A percentile compares a stretch with the other conserved stretches of the same genome.
Conservation (phyloP, 2,888 invertebrate species). For the Cryptus viduatorius region DNA sequence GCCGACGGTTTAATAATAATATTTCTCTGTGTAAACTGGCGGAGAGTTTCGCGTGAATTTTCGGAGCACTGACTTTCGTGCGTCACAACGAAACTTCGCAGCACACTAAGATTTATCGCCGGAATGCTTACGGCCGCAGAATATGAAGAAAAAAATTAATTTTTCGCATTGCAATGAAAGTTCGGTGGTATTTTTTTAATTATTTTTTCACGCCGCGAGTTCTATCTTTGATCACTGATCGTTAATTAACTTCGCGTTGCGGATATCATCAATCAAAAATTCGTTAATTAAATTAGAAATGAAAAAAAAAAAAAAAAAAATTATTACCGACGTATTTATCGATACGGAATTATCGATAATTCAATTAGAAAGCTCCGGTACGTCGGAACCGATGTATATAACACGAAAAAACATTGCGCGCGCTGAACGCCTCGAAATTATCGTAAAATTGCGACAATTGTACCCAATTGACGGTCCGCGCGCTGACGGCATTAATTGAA, state of each 20-base stretch:
- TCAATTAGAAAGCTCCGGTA: not conserved
- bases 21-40: not conserved
- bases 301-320: no score
- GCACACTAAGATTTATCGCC: not conserved
- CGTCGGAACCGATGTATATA: not conserved
- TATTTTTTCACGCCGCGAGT: no score
- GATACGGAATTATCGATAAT: not conserved
- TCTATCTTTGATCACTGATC: no score
- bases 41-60: not conserved
- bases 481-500: constrained; percentile 52
- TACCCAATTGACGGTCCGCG: constrained; percentile 43
- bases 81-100: constrained; percentile 2
- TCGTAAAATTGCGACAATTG: constrained; percentile 57
- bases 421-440: constrained; percentile 6
- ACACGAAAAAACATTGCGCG: not conserved
- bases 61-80: constrained; percentile 40
- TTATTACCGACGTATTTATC: not conserved
- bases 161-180: no score
- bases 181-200: no score
- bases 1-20: constrained; percentile 55
- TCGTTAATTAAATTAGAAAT: no score
- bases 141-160: no score
- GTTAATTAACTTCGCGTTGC: no score
- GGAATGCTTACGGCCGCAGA: no score
- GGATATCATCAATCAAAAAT: no score